A percentile compares a stretch with the other conserved stretches of the same genome.
These are phyloP conservation scores for Macaria notata DNA, from an alignment of 2,888 invertebrate genomes.

Conservation along the genomic window DNA sequence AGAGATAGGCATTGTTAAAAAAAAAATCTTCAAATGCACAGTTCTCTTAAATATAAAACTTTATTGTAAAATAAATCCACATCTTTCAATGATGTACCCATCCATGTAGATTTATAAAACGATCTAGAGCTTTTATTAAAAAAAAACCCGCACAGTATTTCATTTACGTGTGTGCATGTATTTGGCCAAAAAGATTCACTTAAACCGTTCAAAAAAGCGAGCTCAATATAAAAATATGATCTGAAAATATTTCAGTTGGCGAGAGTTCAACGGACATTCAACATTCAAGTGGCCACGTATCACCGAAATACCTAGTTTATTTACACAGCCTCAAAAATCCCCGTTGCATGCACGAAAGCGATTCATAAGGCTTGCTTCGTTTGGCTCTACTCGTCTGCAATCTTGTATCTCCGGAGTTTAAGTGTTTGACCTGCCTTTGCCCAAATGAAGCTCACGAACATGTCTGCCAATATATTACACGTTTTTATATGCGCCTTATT, in stretches of 20 bases:
- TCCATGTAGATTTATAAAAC: no score
- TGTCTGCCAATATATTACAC: conserved; percentile 52
- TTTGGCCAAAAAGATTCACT: conserved; percentile 1
- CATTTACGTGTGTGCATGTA: no score
- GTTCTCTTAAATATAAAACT: no score
- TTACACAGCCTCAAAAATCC: conserved; percentile 57
- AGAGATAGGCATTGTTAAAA: no score
- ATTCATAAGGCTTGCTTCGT: conserved; percentile 74
- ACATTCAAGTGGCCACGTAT: conserved; percentile 27
- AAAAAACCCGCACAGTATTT: no score
- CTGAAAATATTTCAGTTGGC: conserved; percentile 16
- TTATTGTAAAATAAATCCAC: no score
- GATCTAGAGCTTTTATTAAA: no score
- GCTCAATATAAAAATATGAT: conserved; percentile 16
- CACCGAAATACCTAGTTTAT: conserved; percentile 43
- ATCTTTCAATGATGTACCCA: no score
- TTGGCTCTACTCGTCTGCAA: conserved; percentile 73
- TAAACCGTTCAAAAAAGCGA: conserved; percentile 7
- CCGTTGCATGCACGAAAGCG: conserved; percentile 64
- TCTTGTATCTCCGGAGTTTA: conserved; percentile 76
- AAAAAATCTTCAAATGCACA: no score
- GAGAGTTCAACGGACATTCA: conserved; percentile 21
- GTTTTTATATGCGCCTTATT: conserved; percentile 47
- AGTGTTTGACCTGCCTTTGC: conserved; percentile 76
- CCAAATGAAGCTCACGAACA: conserved; percentile 73